Conservation (phyloP, 2,113 vertebrate species). For the Calyptommatus sinebrachiatus region DNA sequence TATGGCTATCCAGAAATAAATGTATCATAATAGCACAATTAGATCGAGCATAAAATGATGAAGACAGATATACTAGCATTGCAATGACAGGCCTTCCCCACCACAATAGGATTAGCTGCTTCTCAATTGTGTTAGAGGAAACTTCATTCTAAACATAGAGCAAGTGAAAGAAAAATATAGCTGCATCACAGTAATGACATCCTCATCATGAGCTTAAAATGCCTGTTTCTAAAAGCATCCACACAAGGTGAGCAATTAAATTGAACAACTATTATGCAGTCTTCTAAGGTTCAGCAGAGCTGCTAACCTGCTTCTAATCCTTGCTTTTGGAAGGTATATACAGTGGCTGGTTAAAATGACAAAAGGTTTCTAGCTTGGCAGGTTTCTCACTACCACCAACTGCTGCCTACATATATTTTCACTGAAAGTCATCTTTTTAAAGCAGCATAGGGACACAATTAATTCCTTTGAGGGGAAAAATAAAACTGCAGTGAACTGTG, state of each 20-base stretch:
- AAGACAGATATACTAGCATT: not conserved
- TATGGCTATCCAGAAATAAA: slow-evolving; percentile 5
- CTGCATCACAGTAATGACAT: slow-evolving; percentile 1
- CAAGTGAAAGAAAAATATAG: not conserved
- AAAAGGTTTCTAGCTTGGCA: not conserved
- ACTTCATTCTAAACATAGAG: not conserved
- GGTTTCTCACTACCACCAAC: not conserved
- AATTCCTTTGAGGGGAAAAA: too few relatives aligned
- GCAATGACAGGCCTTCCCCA: not conserved
- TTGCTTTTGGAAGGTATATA: not conserved
- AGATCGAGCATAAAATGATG: not conserved
- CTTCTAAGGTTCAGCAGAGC: not conserved
- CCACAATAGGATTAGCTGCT: accelerated
- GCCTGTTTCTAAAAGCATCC: not conserved
- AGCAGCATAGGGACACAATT: too few relatives aligned
- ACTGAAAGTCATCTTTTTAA: not conserved
- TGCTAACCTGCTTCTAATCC: slow-evolving; percentile 8
- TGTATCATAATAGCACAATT: not conserved
- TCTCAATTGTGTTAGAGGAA: too few relatives aligned
- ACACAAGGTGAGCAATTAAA: not conserved
- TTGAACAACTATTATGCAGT: slow-evolving; percentile 9
- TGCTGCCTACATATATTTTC: not conserved
- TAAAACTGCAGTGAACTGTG: too few relatives aligned
- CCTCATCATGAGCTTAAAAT: slow-evolving; percentile 16
- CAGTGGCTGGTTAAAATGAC: not conserved